Evolutionary conservation across 1,140 invertebrate species (phyloP), one percentile per base, ranked within the genome.

Genomic region (Drosophila ambigua): DNA sequence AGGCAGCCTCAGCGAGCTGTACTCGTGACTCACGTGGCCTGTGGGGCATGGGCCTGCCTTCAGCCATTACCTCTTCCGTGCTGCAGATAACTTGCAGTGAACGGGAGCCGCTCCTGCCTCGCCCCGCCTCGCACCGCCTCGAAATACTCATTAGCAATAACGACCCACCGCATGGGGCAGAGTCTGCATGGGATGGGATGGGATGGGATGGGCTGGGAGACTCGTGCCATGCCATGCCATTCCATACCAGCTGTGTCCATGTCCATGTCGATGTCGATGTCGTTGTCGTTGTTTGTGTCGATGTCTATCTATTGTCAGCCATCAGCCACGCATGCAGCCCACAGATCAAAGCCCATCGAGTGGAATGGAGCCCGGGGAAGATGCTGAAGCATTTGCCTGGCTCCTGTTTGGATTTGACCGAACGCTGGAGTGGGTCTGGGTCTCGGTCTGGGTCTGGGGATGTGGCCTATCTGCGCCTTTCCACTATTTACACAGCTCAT

Each of bases 81-180:
- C 58, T 11, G 45, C 63, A n/a, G 48, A 43, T 28, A 52, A 43
- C 35, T 61, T 52, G 48, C 59, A 43, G 61, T 4, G 23, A 26
- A 35, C 44, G 41, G 9, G 28, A 59, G 51, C 51, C 45, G 46
- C 61, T 73, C 48, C 49, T 48, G 46, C 48, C 65, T 58, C 72
- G 46, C 48, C 64, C 52, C 72, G 46, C 43, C 64, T 65, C 72
- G 46, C n/a, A n/a, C n/a, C n/a, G n/a, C 48, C 65, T 58, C 72
- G 72, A 78, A 85, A 82, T 87, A 88, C 82, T 87, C 82, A 87
- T 87, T 87, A 87, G 82, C 78, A 66, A 88, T 87, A 87, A 87
- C 82, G 82, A 87, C 83, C 11, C 77, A 62, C 2, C 31, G 41
- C 26, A 35, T n/a, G 24, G n/a, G 39, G 15, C 1, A 39, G 31